These are phyloP conservation scores for Catocala fraxini DNA, from an alignment of 2,888 invertebrate genomes.

Conservation along the genomic window DNA sequence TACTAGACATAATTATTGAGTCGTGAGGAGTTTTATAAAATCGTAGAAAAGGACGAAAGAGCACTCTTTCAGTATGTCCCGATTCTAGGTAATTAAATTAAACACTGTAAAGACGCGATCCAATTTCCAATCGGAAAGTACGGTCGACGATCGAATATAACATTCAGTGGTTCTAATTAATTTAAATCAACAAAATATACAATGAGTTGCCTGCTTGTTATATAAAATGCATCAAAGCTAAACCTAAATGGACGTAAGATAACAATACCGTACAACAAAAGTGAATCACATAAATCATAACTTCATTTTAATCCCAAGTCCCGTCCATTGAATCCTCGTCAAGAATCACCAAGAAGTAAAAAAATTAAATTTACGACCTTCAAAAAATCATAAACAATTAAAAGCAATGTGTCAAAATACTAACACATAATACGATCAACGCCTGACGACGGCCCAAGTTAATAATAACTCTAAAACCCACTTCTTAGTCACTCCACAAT, in stretches of 20 bases:
- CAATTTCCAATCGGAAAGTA: too few species aligned
- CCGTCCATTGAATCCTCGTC: conserved; percentile 74
- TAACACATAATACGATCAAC: conserved; percentile 74
- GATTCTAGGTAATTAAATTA: too few species aligned
- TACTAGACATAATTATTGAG: too few species aligned
- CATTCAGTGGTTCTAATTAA: too few species aligned
- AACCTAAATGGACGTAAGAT: conserved; percentile 13
- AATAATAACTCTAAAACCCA: conserved; percentile 64
- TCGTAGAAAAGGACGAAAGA: too few species aligned
- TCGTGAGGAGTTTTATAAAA: too few species aligned
- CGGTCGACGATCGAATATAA: too few species aligned
- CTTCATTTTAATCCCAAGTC: conserved; percentile 71
- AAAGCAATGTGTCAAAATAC: conserved; percentile 85
- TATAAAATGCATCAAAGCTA: conserved; percentile 18
- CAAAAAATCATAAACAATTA: conserved; percentile 78
- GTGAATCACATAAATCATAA: conserved; percentile 75
- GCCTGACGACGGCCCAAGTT: conserved; percentile 59
- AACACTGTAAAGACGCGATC: too few species aligned
- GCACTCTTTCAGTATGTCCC: too few species aligned
- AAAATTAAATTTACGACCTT: conserved; percentile 79
- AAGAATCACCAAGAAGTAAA: conserved; percentile 58
- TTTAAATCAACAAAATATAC: background rate
- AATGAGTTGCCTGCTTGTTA: background rate
- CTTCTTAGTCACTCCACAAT: conserved; percentile 67
- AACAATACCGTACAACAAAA: conserved; percentile 49